Conservation (phyloP, 2,888 invertebrate species). For the Brenthis hecate region DNA sequence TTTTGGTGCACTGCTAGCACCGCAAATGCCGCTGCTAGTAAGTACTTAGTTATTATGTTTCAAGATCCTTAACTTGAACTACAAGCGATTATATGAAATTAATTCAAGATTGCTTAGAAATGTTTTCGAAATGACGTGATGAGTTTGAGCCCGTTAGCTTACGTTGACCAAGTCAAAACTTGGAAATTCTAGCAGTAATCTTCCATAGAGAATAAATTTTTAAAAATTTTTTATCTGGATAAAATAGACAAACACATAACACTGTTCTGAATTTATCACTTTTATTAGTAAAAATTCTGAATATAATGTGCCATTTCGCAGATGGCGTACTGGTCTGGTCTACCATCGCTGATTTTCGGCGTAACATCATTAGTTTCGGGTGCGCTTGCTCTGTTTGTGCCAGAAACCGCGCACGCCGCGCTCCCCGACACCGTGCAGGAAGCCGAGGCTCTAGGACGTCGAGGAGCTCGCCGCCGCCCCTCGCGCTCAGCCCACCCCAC, state of each 20-base stretch:
- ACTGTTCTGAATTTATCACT: neutral
- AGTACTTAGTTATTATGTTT: conserved; percentile 39
- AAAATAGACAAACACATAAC: neutral
- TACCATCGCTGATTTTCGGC: conserved; percentile 78
- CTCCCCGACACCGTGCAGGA: conserved; percentile 78
- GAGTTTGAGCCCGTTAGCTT: too few relatives aligned
- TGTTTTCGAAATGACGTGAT: too few relatives aligned
- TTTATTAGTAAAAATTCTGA: too few relatives aligned
- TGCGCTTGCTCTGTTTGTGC: conserved; percentile 70
- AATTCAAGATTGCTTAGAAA: neutral
- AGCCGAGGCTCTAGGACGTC: conserved; percentile 66
- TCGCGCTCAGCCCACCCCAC: conserved; percentile 14
- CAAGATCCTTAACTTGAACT: neutral
- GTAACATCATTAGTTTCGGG: conserved; percentile 72
- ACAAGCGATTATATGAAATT: too few relatives aligned
- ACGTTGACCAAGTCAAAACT: too few relatives aligned
- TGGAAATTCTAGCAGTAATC: too few relatives aligned
- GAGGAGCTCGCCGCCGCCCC: conserved; percentile 17
- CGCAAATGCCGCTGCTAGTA: conserved; percentile 86
- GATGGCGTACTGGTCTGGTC: conserved; percentile 72
- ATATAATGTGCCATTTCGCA: conserved; percentile 41
- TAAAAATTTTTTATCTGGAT: too few relatives aligned
- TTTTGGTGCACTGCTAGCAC: conserved; percentile 87
- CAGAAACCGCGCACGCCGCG: conserved; percentile 74
- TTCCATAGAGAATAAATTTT: too few relatives aligned